phyloP scores from a whole-genome alignment of 2,797 vertebrate species.

The Podarcis lilfordi region DNA sequence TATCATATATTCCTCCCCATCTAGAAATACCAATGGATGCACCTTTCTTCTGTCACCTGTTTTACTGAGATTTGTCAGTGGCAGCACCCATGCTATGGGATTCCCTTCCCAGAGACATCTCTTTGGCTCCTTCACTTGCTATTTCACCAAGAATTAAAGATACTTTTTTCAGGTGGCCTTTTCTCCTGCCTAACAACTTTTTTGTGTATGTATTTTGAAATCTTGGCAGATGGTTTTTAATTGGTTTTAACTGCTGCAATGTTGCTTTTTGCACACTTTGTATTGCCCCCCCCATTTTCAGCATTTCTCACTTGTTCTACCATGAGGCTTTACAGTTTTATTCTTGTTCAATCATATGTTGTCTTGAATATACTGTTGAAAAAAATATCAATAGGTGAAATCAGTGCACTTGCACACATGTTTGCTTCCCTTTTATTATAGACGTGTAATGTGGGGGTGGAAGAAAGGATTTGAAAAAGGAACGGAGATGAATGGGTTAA shows the following conservation, averaged over 20 bases:
- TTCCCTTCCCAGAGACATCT: neutral
- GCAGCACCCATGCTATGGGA: neutral
- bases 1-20: neutral
- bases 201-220: neutral
- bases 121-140: neutral
- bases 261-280: neutral
- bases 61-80: neutral
- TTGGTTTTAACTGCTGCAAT: neutral
- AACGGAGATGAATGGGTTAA: neutral
- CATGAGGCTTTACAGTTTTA: neutral
- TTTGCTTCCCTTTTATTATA: neutral
- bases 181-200: slow-evolving; percentile 1
- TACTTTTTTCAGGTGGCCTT: neutral
- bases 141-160: neutral
- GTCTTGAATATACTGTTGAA: neutral
- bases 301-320: neutral
- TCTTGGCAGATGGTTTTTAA: neutral
- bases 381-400: neutral
- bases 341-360: neutral
- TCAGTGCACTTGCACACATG: neutral
- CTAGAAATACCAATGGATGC: neutral
- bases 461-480: neutral
- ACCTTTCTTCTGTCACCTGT: neutral
- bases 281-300: neutral
- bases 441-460: neutral